These are phyloP conservation scores for Parochlus steinenii DNA, from an alignment of 2,888 invertebrate genomes.

Conservation along the genomic window DNA sequence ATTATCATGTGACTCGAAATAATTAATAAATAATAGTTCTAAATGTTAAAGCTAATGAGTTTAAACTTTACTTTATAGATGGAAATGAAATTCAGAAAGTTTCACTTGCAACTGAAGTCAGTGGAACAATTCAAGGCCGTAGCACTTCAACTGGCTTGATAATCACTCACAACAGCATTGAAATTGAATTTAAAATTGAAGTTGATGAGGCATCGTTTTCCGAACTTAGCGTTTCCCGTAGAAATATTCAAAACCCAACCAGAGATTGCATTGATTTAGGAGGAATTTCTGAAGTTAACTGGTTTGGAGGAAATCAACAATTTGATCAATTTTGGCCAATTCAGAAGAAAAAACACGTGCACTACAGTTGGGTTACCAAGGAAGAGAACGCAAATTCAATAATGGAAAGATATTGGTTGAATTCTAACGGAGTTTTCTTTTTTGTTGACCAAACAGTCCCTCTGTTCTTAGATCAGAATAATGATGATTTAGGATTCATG, in stretches of 20 bases:
- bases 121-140: conserved; percentile 2
- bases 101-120: conserved; percentile 2
- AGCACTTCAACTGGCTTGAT: conserved; percentile 2
- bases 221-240: neutral
- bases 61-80: no score
- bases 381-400: conserved; percentile 39
- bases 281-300: conserved; percentile 25
- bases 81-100: conserved; percentile 3
- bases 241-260: neutral
- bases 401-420: conserved; percentile 49
- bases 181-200: conserved; percentile 9
- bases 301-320: conserved; percentile 47
- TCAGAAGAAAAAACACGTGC: conserved; percentile 33
- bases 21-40: no score
- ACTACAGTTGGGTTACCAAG: conserved; percentile 40
- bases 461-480: conserved; percentile 47
- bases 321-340: conserved; percentile 44
- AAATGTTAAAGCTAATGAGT: no score
- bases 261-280: conserved; percentile 11
- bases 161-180: conserved; percentile 3
- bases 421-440: conserved; percentile 44
- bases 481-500: conserved; percentile 25
- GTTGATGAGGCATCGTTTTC: conserved; percentile 4
- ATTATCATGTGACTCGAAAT: no score
- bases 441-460: conserved; percentile 45